These are phyloP conservation scores for Sebastiscus tertius DNA, from an alignment of 2,797 vertebrate species.

Conservation along the genomic window DNA sequence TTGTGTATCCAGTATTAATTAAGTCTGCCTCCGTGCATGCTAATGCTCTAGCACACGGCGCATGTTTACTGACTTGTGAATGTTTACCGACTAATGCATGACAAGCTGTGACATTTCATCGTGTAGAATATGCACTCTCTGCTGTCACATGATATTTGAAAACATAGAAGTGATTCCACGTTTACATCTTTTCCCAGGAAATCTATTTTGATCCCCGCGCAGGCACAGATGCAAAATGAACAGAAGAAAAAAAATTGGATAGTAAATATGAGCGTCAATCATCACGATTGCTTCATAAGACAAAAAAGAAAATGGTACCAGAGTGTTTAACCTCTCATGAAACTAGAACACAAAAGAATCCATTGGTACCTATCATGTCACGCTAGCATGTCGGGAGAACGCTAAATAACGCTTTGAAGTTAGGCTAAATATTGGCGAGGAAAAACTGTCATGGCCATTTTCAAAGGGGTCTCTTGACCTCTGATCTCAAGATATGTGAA, in stretches of 20 bases:
- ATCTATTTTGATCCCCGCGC: not conserved
- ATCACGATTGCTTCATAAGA: not conserved
- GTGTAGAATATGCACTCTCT: not conserved
- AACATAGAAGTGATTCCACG: not conserved
- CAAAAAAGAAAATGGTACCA: not conserved
- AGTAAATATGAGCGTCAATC: not conserved
- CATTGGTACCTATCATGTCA: too few relatives aligned
- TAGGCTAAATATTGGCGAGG: too few relatives aligned
- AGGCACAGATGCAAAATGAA: not conserved
- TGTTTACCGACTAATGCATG: slow-evolving; percentile 15
- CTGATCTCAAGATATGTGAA: too few relatives aligned
- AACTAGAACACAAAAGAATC: too few relatives aligned
- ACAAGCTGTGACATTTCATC: slow-evolving; percentile 13
- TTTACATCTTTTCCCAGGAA: not conserved
- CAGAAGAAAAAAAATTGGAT: not conserved
- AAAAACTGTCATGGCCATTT: too few relatives aligned
- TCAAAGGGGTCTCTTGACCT: too few relatives aligned
- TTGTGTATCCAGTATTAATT: slow-evolving; percentile 65
- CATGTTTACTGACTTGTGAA: slow-evolving; percentile 42
- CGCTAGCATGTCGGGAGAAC: too few relatives aligned
- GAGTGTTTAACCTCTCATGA: not conserved
- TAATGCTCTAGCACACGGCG: slow-evolving; percentile 36
- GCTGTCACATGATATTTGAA: not conserved
- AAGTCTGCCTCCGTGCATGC: slow-evolving; percentile 50
- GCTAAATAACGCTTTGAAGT: too few relatives aligned